Percentiles rank a stretch among this genome's conserved stretches.
phyloP scores from a whole-genome alignment of 2,113 vertebrate species.

The Callorhinus ursinus region DNA sequence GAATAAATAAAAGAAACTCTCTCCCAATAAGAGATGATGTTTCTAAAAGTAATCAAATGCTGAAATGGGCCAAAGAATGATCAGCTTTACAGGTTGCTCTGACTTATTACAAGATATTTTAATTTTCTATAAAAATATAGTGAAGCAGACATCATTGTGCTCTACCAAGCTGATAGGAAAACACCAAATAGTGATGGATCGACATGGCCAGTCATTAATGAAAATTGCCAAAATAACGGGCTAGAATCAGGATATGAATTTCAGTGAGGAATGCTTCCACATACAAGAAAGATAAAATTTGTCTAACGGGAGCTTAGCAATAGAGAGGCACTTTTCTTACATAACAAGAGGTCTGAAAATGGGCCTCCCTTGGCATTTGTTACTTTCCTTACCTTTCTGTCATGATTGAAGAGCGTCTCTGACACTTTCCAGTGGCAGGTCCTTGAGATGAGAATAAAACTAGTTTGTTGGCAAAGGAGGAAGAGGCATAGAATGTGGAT shows the following conservation, averaged over 20 bases:
- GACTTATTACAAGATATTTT: background rate
- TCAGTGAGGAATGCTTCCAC: background rate
- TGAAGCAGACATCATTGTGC: background rate
- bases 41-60: background rate
- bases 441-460: background rate
- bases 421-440: background rate
- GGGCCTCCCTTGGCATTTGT: background rate
- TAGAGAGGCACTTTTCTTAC: background rate
- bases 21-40: background rate
- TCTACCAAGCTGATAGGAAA: background rate
- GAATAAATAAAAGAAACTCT: background rate
- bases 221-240: background rate
- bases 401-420: background rate
- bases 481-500: background rate
- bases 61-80: background rate
- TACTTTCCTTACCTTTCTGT: background rate
- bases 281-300: background rate
- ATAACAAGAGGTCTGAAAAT: background rate
- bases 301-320: background rate
- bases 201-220: background rate
- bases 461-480: background rate
- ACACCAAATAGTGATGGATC: background rate
- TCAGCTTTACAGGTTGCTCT: background rate
- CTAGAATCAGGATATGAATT: background rate
- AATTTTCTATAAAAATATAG: slow-evolving; percentile 15